Percentiles rank a stretch among this genome's conserved stretches.
phyloP scores from a whole-genome alignment of 2,797 vertebrate genomes.

The Eurystomus glaucurus region DNA sequence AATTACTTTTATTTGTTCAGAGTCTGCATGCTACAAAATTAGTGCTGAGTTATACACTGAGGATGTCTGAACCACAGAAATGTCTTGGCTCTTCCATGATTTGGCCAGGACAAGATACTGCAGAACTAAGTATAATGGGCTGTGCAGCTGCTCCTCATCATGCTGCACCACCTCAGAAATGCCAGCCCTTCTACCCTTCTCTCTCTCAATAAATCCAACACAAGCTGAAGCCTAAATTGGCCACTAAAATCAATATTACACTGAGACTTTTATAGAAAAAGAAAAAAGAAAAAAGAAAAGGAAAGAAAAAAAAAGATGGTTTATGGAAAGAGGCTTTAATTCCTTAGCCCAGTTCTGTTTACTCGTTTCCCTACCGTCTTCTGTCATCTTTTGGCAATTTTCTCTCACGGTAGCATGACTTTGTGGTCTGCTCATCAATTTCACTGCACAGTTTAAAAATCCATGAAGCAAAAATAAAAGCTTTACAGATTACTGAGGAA shows the following conservation, averaged over 20 bases:
- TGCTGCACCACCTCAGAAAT: background rate
- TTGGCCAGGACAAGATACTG: background rate
- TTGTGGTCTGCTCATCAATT: conserved; percentile 23
- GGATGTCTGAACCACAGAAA: background rate
- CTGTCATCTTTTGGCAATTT: background rate
- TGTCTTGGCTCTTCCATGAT: background rate
- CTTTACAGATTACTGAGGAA: background rate
- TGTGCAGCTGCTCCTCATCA: background rate
- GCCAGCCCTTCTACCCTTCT: background rate
- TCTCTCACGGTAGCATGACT: background rate
- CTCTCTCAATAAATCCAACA: background rate
- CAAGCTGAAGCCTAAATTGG: background rate
- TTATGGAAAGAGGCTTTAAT: background rate
- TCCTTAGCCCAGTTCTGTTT: background rate
- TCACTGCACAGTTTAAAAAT: conserved; percentile 15
- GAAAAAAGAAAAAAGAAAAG: fast-evolving
- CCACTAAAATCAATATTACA: background rate
- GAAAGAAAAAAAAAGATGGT: background rate
- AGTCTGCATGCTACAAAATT: background rate
- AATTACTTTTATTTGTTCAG: conserved; percentile 40
- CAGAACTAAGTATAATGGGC: background rate
- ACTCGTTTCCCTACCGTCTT: background rate
- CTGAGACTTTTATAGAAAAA: background rate
- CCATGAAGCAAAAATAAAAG: conserved; percentile 34
- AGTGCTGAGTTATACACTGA: background rate